Conservation (phyloP, 37 sponge, comb jelly and placozoan species). For the Chondrilla cf. caribensis region DNA sequence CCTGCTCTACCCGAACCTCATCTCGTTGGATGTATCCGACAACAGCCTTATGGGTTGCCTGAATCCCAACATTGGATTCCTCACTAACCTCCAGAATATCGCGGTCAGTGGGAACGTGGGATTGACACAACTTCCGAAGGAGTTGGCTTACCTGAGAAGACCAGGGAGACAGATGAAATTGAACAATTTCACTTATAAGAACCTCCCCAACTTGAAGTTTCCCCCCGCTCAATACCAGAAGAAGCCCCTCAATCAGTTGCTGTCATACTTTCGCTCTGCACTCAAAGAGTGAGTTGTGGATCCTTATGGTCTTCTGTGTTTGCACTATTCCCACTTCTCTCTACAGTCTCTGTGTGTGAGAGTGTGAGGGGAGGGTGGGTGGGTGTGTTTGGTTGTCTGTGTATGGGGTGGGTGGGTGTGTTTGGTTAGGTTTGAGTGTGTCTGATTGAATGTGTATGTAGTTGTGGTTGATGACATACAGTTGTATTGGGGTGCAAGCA, state of each 20-base stretch:
- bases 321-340: too few relatives aligned
- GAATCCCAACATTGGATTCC: slow-evolving; percentile 63
- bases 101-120: slow-evolving; percentile 37
- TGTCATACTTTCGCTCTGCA: slow-evolving; percentile 70
- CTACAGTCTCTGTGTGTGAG: too few relatives aligned
- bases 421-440: slow-evolving; percentile 24
- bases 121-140: slow-evolving; percentile 54
- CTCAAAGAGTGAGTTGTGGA: slow-evolving; percentile 74
- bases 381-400: too few relatives aligned
- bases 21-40: slow-evolving; percentile 44
- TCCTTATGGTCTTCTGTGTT: neutral
- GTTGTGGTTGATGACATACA: neutral
- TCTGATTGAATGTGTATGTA: neutral
- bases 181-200: slow-evolving; percentile 27
- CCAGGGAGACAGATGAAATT: slow-evolving; percentile 22
- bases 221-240: slow-evolving; percentile 64
- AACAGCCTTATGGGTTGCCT: slow-evolving; percentile 58
- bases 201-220: slow-evolving; percentile 51
- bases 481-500: neutral
- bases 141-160: slow-evolving; percentile 65
- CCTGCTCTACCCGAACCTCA: slow-evolving; percentile 68
- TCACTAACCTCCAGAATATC: slow-evolving; percentile 56
- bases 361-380: too few relatives aligned
- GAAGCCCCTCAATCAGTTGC: slow-evolving; percentile 37
- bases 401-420: slow-evolving; percentile 4